These are phyloP conservation scores for Trogon melanurus DNA, from an alignment of 2,113 vertebrate species.

Conservation along the genomic window DNA sequence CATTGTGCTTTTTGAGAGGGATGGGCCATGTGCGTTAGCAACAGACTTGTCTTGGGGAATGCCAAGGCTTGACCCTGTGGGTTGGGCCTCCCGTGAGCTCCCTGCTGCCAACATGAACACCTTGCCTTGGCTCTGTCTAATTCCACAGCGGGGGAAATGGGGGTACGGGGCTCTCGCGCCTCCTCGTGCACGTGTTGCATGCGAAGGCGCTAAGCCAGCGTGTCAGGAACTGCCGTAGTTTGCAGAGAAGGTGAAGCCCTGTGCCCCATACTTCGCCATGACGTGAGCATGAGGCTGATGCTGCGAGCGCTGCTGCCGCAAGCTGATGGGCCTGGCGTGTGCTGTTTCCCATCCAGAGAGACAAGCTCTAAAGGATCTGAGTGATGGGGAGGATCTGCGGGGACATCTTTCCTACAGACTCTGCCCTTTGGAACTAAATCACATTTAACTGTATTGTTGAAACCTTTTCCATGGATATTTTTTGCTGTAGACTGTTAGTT, in stretches of 20 bases:
- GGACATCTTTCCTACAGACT: not conserved
- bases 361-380: not conserved
- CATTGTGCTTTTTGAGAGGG: not conserved
- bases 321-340: not conserved
- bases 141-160: not conserved
- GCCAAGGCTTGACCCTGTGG: not conserved
- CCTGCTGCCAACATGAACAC: not conserved
- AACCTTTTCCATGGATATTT: not conserved
- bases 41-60: not conserved
- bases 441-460: not conserved
- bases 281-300: not conserved
- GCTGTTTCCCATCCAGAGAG: too few species aligned
- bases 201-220: not conserved
- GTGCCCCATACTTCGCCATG: fast-evolving
- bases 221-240: not conserved
- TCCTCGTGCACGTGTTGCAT: not conserved
- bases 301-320: not conserved
- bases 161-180: not conserved
- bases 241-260: not conserved
- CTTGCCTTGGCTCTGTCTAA: not conserved
- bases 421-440: not conserved
- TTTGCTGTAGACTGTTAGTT: not conserved
- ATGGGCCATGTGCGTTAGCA: not conserved
- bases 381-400: not conserved
- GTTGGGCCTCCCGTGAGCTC: not conserved